Evolutionary conservation across 2,113 vertebrate genomes (phyloP).

Genomic region (Stigmatopora nigra): DNA sequence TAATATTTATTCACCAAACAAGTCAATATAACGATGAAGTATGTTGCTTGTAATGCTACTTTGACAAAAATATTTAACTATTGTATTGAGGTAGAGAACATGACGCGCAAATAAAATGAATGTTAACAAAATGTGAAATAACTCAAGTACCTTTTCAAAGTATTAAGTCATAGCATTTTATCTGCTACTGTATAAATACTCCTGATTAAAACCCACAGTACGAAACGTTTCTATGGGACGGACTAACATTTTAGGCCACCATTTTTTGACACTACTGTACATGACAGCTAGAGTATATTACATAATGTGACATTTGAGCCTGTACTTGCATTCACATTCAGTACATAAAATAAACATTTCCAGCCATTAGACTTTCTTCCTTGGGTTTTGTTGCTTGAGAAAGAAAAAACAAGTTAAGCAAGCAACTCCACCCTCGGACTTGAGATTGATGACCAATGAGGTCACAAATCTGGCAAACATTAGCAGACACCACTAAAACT

Average conservation of each 20-base stretch:
- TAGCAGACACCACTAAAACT: neutral
- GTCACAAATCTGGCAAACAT: neutral
- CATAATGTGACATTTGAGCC: neutral
- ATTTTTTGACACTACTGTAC: neutral
- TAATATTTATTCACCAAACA: no score
- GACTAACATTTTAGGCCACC: neutral
- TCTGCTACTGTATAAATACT: neutral
- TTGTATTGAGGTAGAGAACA: neutral
- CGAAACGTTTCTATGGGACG: no score
- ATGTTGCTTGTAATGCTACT: no score
- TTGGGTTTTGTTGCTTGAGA: constrained; percentile 11
- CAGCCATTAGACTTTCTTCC: constrained; percentile 16
- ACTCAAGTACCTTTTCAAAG: neutral
- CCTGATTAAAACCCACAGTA: neutral
- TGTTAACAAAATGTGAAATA: neutral
- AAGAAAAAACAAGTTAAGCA: constrained; percentile 13
- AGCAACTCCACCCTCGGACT: constrained; percentile 10
- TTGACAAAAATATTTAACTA: neutral
- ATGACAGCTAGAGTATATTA: neutral
- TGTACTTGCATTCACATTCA: neutral
- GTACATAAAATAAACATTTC: neutral
- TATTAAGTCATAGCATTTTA: neutral
- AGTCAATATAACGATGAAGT: no score
- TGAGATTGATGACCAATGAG: neutral
- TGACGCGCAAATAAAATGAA: constrained; percentile 9